Evolutionary conservation across 2,888 invertebrate genomes (phyloP), one percentile per base, ranked within the genome.

Genomic region (Pecten maximus): DNA sequence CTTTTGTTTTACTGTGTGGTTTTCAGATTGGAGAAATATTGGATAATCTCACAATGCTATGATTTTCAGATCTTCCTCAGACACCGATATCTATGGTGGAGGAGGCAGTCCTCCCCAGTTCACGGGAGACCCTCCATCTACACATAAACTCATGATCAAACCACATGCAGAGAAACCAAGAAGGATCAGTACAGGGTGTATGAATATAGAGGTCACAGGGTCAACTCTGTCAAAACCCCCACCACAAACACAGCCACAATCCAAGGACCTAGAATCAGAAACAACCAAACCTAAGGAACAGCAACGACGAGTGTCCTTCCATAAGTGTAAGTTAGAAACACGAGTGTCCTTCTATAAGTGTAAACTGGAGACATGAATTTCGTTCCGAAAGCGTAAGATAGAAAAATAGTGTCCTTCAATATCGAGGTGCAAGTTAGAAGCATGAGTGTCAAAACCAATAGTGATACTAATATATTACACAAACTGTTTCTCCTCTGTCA

Each of bases 181-280:
- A 93, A 97, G 98, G 95, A 98, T 98, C 15, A 98, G 98, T 95
- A 98, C 98, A 0, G 98, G 98, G 0, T 98, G 98, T 95, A 98
- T 98, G 86, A 98, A 94, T 90, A 95, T 94, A 35, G 96, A 95
- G 92, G 94, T 94, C 88, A 94, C 94, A 40, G 94, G 93, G 87
- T 74, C 74, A 74, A 74, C 74, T 74, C 28, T 74, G 10, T 74
- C 74, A 12, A 74, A 74, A 74, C 74, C 74, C 35, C 35, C 74
- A 4, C 74, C 74, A 12, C 74, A 74, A 35, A 19, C 28, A 74
- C 60, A 60, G 60, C 23, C 60, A 60, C 74, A 35, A 74, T 28
- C 74, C 35, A 74, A 74, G 74, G 74, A 74, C 35, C 6, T 74
- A 23, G 74, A 74, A 35, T 74, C 74, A 35, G 74, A 74, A 15